phyloP scores from a whole-genome alignment of 2,888 invertebrate genomes.

The Chrysolina oricalcia region DNA sequence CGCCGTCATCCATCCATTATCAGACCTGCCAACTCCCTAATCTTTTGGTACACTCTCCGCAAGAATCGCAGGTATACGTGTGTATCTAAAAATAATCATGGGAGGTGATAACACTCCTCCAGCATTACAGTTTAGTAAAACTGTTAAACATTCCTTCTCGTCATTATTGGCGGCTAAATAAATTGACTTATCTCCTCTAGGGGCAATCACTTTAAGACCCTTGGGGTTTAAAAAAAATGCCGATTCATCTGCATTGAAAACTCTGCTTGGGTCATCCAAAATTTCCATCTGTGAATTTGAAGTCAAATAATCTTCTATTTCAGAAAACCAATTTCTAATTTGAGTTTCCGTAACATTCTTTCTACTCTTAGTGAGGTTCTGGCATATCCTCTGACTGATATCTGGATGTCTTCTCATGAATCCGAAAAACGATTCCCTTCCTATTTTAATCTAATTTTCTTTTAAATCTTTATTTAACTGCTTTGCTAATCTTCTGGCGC shows the following conservation, averaged over 20 bases:
- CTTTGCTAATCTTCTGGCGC: no score
- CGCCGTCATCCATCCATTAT: conserved; percentile 69
- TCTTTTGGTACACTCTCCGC: conserved; percentile 61
- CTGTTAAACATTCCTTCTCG: conserved; percentile 41
- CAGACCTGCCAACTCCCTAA: conserved; percentile 66
- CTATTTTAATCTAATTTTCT: neutral
- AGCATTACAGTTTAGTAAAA: conserved; percentile 36
- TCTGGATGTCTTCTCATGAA: conserved; percentile 35
- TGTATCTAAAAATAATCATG: conserved; percentile 24
- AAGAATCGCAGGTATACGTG: neutral
- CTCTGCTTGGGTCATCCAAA: conserved; percentile 25
- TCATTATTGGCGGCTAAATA: conserved; percentile 30
- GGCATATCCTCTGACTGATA: conserved; percentile 15
- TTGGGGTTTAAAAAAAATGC: conserved; percentile 42
- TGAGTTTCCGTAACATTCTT: no score
- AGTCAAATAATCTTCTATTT: no score
- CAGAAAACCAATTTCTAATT: no score
- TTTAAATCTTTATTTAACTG: no score
- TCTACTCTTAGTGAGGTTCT: neutral
- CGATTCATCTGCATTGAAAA: conserved; percentile 44
- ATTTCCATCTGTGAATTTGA: neutral
- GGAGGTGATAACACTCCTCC: conserved; percentile 9
- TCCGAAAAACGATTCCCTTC: conserved; percentile 7
- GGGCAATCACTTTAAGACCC: conserved; percentile 37
- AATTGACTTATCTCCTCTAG: conserved; percentile 35